Base-by-base conservation (phyloP, 2,888 invertebrate genomes). In the Drosophila dives region DNA sequence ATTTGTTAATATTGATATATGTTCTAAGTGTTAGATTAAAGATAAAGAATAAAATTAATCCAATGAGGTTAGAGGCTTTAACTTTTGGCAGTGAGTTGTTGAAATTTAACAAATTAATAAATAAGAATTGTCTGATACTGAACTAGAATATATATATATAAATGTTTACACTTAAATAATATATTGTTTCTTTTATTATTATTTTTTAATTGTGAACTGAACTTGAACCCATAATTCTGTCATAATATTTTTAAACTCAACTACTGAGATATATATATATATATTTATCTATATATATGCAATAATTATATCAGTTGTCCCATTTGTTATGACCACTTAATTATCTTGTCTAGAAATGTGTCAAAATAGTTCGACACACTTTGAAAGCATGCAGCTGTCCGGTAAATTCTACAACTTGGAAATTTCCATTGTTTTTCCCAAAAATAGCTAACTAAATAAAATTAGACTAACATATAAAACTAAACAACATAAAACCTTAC, bases 311-410 rank as follows among this genome's bases (percentile, higher is more conserved):
- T 34, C 11, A 29, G 4, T 36, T 51, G 36, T 42, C 34, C 10
- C 11, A 55, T 33, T 49, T 56, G 54, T 54, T 62, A 36, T 66
- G 69, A 54, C 49, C 63, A 59, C 66, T 48, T 64, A 72, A 75
- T 77, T 70, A 69, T 71, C 54, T 40, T 32, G 51, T 59, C 11
- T 3, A 49, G 33, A 40, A 65, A 62, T 53, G 42, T 75, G 80
- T 75, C 75, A 54, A 75, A 80, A 77, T 68, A 72, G 29, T 80
- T 80, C 42, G 66, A 65, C 72, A 50, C 42, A 26, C 20, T 58
- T 38, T 70, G 64, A 77, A 20, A 50, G 15, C 11, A 5, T 23
- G 38, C 83, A 78, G 77, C 78, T 80, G 80, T 74, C 67, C 56
- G 61, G 36, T 20, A 23, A 66, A 42, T 64, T 45, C 20, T 45